A percentile compares a stretch with the other conserved stretches of the same genome.
Evolutionary conservation across 2,113 vertebrate species (phyloP).

Genomic region (Hippocampus abdominalis): DNA sequence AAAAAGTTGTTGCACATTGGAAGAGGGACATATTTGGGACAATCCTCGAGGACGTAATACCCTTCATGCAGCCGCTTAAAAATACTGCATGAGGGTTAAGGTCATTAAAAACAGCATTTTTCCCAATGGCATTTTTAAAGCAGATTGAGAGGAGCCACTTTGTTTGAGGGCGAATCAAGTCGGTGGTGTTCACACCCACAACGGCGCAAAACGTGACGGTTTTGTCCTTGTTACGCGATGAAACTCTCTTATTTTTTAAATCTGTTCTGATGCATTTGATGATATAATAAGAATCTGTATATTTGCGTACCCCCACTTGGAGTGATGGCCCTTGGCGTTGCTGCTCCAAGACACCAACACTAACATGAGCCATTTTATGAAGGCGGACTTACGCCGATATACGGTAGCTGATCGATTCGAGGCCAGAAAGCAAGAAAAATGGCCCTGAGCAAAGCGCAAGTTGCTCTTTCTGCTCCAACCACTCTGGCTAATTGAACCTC

Average conservation of each 20-base stretch:
- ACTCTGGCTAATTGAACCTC: conserved; percentile 48
- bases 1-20: too few relatives aligned
- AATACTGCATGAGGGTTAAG: too few relatives aligned
- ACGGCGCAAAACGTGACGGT: too few relatives aligned
- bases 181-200: too few relatives aligned
- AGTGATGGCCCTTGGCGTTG: neutral
- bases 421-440: conserved; percentile 16
- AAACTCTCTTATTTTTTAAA: neutral
- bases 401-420: conserved; percentile 16
- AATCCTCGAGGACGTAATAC: too few relatives aligned
- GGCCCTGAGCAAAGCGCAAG: conserved; percentile 25
- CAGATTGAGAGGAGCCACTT: too few relatives aligned
- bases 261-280: neutral
- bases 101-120: too few relatives aligned
- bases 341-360: neutral
- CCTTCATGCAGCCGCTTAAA: too few relatives aligned
- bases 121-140: too few relatives aligned
- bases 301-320: neutral
- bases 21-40: too few relatives aligned
- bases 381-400: neutral
- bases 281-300: neutral
- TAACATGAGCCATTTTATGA: conserved; percentile 11
- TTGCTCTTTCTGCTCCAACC: conserved; percentile 39
- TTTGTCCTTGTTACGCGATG: neutral
- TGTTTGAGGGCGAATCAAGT: too few relatives aligned